Conservation (phyloP, 2,888 invertebrate species). For the Drosophila lacicola region DNA sequence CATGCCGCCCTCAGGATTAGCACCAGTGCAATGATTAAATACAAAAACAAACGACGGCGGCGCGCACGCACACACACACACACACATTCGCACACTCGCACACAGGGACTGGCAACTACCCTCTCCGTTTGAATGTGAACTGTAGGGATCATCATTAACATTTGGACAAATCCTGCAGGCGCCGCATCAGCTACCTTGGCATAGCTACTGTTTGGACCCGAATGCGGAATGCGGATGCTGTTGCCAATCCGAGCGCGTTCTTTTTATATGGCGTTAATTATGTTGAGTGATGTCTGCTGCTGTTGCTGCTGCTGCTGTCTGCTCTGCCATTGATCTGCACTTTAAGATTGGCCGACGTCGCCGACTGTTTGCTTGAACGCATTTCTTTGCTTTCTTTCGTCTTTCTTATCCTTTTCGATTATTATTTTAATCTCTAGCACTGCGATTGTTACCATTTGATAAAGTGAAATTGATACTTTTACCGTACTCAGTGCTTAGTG, state of each 20-base stretch:
- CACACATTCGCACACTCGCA: neutral
- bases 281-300: constrained; percentile 37
- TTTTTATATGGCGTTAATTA: constrained; percentile 73
- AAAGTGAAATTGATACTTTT: constrained; percentile 74
- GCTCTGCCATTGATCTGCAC: constrained; percentile 41
- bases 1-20: constrained; percentile 71
- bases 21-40: constrained; percentile 47
- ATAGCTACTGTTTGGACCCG: constrained; percentile 35
- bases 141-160: constrained; percentile 77
- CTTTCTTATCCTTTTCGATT: constrained; percentile 62
- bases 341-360: constrained; percentile 57
- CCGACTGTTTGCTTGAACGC: constrained; percentile 58
- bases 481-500: constrained; percentile 14
- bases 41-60: constrained; percentile 26
- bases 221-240: constrained; percentile 21
- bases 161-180: constrained; percentile 71
- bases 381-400: constrained; percentile 40
- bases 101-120: constrained; percentile 10
- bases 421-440: constrained; percentile 65
- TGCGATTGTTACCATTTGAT: constrained; percentile 66
- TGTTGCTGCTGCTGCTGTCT: constrained; percentile 3
- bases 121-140: constrained; percentile 1
- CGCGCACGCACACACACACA: constrained; percentile 15
- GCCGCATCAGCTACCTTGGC: constrained; percentile 49
- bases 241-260: constrained; percentile 38